These are phyloP conservation scores for Lepidochrysops patricia DNA, from an alignment of 2,888 invertebrate species.

Conservation along the genomic window DNA sequence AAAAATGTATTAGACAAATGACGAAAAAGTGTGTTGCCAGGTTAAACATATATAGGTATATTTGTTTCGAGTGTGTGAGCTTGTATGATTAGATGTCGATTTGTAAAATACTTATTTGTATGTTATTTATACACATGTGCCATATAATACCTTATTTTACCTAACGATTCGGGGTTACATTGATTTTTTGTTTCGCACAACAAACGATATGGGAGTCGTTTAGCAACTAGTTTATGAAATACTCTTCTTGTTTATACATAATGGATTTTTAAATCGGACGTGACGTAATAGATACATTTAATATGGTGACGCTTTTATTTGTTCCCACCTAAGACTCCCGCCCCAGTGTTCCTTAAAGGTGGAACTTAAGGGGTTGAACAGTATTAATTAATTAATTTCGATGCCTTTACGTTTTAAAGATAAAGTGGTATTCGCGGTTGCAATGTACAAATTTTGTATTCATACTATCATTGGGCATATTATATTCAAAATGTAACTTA, in stretches of 20 bases:
- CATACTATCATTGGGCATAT: slow-evolving; percentile 19
- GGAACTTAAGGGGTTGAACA: slow-evolving; percentile 56
- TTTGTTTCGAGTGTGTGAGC: slow-evolving; percentile 30
- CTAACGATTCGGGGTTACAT: slow-evolving; percentile 44
- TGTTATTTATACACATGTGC: slow-evolving; percentile 58
- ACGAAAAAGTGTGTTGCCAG: not conserved
- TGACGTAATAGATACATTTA: not conserved
- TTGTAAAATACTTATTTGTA: slow-evolving; percentile 48
- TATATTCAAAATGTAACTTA: slow-evolving; percentile 20
- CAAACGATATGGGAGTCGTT: slow-evolving; percentile 24
- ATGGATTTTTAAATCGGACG: not conserved
- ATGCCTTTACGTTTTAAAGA: slow-evolving; percentile 48
- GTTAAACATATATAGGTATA: slow-evolving; percentile 11
- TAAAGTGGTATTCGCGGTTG: slow-evolving; percentile 30
- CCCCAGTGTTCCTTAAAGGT: slow-evolving; percentile 24
- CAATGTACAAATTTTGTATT: slow-evolving; percentile 23
- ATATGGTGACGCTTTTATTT: slow-evolving; percentile 19
- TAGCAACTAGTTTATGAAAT: slow-evolving; percentile 17
- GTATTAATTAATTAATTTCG: slow-evolving; percentile 69
- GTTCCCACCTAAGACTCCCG: slow-evolving; percentile 33
- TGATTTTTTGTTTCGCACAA: slow-evolving; percentile 28
- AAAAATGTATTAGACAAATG: too few species aligned
- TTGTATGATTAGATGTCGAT: slow-evolving; percentile 34
- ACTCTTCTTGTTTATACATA: slow-evolving; percentile 14
- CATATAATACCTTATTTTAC: slow-evolving; percentile 48